A percentile compares a stretch with the other conserved stretches of the same genome.
Conservation (phyloP, 2,888 invertebrate genomes). For the Ypsolopha sequella region DNA sequence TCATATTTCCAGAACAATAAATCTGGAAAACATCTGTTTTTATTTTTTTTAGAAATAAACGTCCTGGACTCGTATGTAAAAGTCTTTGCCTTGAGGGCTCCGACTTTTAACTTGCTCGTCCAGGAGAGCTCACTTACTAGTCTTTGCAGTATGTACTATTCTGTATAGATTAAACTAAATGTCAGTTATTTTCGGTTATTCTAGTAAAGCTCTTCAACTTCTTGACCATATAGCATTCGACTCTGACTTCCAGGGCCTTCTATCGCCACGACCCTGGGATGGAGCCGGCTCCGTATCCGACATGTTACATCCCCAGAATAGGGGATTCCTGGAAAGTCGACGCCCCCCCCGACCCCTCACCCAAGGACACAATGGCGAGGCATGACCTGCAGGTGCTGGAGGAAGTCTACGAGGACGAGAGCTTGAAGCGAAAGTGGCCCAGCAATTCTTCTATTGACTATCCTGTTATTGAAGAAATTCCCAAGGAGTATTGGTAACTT, state of each 20-base stretch:
- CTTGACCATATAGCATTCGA: background rate
- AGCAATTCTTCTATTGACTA: conserved; percentile 34
- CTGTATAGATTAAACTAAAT: too few relatives aligned
- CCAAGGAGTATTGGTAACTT: conserved; percentile 45
- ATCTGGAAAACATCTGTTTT: too few relatives aligned
- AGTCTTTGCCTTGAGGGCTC: too few relatives aligned
- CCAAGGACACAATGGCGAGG: conserved; percentile 47
- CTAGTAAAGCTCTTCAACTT: too few relatives aligned
- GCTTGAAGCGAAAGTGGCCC: conserved; percentile 21
- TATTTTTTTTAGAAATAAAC: too few relatives aligned
- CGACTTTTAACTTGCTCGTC: too few relatives aligned
- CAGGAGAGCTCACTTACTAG: too few relatives aligned
- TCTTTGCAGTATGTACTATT: too few relatives aligned
- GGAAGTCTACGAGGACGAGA: conserved; percentile 26
- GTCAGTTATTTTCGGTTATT: too few relatives aligned
- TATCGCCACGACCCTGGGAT: conserved; percentile 62
- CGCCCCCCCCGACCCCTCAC: conserved; percentile 39
- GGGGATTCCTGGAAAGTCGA: conserved; percentile 51
- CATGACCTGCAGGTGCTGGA: conserved; percentile 35
- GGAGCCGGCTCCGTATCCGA: conserved; percentile 44
- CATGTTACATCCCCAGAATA: conserved; percentile 47
- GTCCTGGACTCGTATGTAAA: too few relatives aligned
- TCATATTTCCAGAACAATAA: too few relatives aligned
- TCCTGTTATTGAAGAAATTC: conserved; percentile 39
- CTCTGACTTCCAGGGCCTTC: conserved; percentile 33